Evolutionary conservation across 2,113 vertebrate species (phyloP).

Genomic region (Aythya baeri): DNA sequence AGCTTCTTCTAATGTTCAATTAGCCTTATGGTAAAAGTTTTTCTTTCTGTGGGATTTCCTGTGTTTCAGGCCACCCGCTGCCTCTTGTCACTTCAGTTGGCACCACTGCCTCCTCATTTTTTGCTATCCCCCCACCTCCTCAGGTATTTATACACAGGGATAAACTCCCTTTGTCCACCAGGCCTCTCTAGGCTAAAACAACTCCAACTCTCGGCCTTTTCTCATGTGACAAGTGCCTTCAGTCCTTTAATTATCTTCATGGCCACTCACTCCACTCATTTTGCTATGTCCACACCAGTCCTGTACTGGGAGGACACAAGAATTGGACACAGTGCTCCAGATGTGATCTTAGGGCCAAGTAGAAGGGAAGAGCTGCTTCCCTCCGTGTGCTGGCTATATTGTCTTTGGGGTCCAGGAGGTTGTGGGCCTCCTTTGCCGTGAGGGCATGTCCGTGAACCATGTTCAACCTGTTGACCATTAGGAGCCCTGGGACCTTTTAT

Average conservation of each 20-base stretch:
- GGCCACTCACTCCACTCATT: not conserved
- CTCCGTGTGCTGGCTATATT: not conserved
- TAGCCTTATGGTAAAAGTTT: not conserved
- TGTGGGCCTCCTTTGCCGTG: not conserved
- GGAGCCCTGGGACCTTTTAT: not conserved
- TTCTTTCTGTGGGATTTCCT: not conserved
- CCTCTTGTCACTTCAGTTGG: not conserved
- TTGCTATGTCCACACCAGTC: not conserved
- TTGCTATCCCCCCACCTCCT: not conserved
- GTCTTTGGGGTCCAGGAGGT: not conserved
- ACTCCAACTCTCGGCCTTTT: not conserved
- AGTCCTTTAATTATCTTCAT: not conserved
- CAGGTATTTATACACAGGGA: not conserved
- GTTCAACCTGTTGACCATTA: not conserved
- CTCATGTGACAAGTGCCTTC: not conserved
- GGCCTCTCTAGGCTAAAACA: not conserved
- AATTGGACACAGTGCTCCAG: not conserved
- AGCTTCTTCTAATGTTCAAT: not conserved
- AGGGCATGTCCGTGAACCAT: rapidly evolving
- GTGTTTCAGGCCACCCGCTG: not conserved
- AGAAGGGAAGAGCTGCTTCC: not conserved
- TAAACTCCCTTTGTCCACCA: not conserved
- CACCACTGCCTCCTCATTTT: not conserved
- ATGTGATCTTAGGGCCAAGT: not conserved
- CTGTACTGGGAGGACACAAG: not conserved